Evolutionary conservation across 2,797 vertebrate species (phyloP), one percentile per base, ranked within the genome.

Genomic region (Rachycentron canadum): DNA sequence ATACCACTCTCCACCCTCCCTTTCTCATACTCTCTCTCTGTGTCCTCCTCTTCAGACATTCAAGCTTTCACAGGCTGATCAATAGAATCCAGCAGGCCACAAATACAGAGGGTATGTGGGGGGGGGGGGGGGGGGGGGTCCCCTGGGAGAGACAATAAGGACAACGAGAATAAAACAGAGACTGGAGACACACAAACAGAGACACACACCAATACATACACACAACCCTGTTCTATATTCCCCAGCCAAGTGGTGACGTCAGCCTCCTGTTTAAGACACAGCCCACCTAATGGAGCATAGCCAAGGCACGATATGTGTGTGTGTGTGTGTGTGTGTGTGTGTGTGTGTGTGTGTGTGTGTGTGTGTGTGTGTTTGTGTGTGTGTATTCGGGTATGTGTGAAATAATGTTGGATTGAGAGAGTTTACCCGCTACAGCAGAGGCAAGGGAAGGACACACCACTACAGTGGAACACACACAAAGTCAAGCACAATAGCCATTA

Each of bases 21-120:
- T 60, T 57, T 68, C 64, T 76, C 45, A 63, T 38, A 45, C 43
- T 73, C 66, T 79, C 65, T 63, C 49, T 58, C 63, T 56, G 62
- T 79, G 78, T 87, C 75, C 61, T 84, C 79, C 83, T 82, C 80
- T 79, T 80, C 74, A 93, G 86, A 86, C 83, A 83, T 89, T 87
- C 90, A 89, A 91, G 89, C 89, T 92, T 91, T 93, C 89, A 90
- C 69, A 81, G 83, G 81, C 88, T 92, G 92, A 94, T 94, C 93
- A 92, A 94, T 94, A 94, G 85, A 91, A 87, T 92, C 82, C 81
- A 92, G 88, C 85, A 82, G 84, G 89, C 88, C 86, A 92, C 89
- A 91, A 91, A 91, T 85, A 90, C 83, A 88, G 73, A 85, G 81
- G 62, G 84, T 59, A 58, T 56, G 69, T 14, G n/a, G 2, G 12